A percentile compares a stretch with the other conserved stretches of the same genome.
phyloP scores from a whole-genome alignment of 2,888 invertebrate species.

The Aporophyla nigra region DNA sequence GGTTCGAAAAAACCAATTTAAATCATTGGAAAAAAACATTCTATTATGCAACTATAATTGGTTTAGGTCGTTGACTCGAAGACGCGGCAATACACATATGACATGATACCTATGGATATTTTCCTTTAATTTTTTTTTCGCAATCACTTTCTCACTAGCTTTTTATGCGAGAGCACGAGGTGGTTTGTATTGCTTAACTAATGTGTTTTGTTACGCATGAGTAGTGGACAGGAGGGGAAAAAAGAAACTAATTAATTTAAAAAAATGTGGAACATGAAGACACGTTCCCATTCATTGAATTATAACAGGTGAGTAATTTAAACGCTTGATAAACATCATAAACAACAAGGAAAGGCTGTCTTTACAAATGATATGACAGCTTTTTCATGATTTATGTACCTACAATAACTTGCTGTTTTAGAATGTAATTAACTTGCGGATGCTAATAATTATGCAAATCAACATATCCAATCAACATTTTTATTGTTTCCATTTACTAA shows the following conservation, averaged over 20 bases:
- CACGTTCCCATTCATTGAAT: conserved; percentile 56
- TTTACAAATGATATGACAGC: conserved; percentile 28
- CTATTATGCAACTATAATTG: conserved; percentile 88
- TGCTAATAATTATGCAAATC: conserved; percentile 32
- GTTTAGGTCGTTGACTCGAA: conserved; percentile 84
- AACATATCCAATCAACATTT: conserved; percentile 35
- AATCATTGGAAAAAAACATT: conserved; percentile 75
- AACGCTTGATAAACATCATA: conserved; percentile 32
- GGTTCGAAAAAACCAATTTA: conserved; percentile 82
- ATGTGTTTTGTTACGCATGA: conserved; percentile 79
- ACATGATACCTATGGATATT: conserved; percentile 72
- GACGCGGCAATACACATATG: conserved; percentile 78
- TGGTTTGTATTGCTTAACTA: conserved; percentile 71
- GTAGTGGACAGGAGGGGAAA: conserved; percentile 66
- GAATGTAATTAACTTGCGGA: conserved; percentile 38
- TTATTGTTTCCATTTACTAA: conserved; percentile 17
- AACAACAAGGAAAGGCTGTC: conserved; percentile 43
- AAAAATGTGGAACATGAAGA: conserved; percentile 63
- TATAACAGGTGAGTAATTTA: conserved; percentile 38
- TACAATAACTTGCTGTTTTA: conserved; percentile 2
- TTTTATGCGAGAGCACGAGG: conserved; percentile 70
- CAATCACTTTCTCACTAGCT: conserved; percentile 81
- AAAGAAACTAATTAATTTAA: conserved; percentile 69
- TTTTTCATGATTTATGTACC: conserved; percentile 30
- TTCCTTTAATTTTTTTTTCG: conserved; percentile 73